These are phyloP conservation scores for Plodia interpunctella DNA, from an alignment of 1,140 invertebrate species.

Conservation along the genomic window DNA sequence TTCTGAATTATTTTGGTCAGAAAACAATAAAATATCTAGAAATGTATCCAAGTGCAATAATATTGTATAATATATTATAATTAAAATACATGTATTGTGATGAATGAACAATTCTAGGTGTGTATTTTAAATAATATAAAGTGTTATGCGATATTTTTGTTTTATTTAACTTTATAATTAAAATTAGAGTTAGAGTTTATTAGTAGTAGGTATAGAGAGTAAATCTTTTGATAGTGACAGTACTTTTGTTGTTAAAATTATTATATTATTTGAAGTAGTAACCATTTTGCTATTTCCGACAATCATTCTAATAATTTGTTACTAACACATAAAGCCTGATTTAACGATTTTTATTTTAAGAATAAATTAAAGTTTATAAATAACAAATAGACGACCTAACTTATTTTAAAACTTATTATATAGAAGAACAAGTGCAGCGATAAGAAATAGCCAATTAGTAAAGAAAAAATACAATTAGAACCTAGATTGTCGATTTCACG, in stretches of 20 bases:
- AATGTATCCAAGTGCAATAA: conserved; percentile 61
- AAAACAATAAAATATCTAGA: conserved; percentile 34
- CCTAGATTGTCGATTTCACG: conserved; percentile 15
- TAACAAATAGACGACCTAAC: no score
- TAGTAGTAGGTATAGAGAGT: no score
- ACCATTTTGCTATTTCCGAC: no score
- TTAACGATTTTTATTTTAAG: no score
- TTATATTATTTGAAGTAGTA: no score
- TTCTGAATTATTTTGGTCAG: no score
- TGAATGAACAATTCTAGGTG: conserved; percentile 66
- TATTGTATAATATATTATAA: conserved; percentile 56
- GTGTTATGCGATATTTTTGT: conserved; percentile 55
- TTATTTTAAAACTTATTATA: neutral
- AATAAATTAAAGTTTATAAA: no score
- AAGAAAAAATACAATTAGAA: conserved; percentile 10
- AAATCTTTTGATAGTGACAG: no score
- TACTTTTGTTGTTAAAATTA: no score
- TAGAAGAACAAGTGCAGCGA: neutral
- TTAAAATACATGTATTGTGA: conserved; percentile 63
- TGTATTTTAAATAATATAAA: conserved; percentile 75
- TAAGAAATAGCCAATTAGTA: conserved; percentile 12
- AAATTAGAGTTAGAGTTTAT: no score
- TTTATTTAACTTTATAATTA: conserved; percentile 12
- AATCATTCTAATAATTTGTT: no score
- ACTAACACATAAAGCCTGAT: no score